Evolutionary conservation across 2,888 invertebrate genomes (phyloP).

Genomic region (Sinodicranocentrus sp.): DNA sequence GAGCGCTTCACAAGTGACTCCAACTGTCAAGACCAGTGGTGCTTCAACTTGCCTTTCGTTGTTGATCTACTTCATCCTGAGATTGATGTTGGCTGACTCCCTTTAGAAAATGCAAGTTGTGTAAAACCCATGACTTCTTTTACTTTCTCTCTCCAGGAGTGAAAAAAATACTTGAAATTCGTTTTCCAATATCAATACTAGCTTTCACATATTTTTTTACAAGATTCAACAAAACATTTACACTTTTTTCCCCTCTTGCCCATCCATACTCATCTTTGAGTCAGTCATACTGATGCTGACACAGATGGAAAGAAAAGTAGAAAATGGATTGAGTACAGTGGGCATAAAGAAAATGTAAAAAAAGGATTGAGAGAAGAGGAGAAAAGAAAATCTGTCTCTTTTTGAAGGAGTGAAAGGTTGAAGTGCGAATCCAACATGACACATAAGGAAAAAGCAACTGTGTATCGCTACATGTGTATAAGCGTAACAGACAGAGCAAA

Average conservation of each 20-base stretch:
- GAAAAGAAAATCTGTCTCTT: slow-evolving; percentile 29
- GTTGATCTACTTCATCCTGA: slow-evolving; percentile 45
- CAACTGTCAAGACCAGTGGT: slow-evolving; percentile 41
- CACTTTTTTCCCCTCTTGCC: too few relatives aligned
- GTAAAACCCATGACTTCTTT: too few relatives aligned
- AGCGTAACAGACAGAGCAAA: slow-evolving; percentile 6
- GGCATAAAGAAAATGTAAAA: not conserved
- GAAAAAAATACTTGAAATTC: not conserved
- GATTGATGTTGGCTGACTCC: too few relatives aligned
- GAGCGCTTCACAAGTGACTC: too few relatives aligned
- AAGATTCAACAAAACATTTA: too few relatives aligned
- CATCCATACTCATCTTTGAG: too few relatives aligned
- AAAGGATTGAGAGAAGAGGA: not conserved
- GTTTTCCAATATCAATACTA: not conserved
- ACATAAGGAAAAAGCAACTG: slow-evolving; percentile 24
- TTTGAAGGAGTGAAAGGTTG: slow-evolving; percentile 40
- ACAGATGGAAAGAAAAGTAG: slow-evolving; percentile 1
- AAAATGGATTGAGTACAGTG: not conserved
- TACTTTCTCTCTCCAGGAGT: slow-evolving; percentile 9
- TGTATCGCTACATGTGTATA: not conserved
- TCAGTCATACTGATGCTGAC: slow-evolving; percentile 13
- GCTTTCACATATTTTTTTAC: too few relatives aligned
- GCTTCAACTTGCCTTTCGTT: slow-evolving; percentile 43
- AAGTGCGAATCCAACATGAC: slow-evolving; percentile 57
- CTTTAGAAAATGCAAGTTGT: too few relatives aligned